Evolutionary conservation across 2,113 vertebrate species (phyloP), one percentile per base, ranked within the genome.

Genomic region (Nothobranchius kuhntae): DNA sequence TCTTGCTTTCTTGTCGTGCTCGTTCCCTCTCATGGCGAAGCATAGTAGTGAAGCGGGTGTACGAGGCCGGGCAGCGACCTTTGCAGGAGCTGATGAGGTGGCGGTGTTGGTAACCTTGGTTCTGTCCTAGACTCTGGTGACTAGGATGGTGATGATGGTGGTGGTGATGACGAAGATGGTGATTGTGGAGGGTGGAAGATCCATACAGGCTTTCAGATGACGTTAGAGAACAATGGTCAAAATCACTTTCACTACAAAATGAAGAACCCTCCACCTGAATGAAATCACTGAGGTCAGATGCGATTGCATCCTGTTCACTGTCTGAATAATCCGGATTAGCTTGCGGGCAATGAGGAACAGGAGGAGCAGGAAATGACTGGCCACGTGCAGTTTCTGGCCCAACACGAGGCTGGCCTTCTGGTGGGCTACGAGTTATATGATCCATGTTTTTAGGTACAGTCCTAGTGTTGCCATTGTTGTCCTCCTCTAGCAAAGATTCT

Each of bases 1-100:
- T 94, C 0, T 79, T 54, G 10, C 69, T 85, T 67, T 96, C 96
- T 38, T 95, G 95, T 48, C 92, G 95, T 12, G 97, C 95, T 69
- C 93, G 91, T 80, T 98, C 95, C 78, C 97, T 90, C 87, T 99
- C 98, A 2, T 99, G 98, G 58, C 95, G 96, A 6, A 96, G 81
- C 98, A 98, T 96, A 13, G 98, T 99, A 61, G 96, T 99, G 59
- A 99, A 98, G 24, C 96, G 95, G 0, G 98, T 99, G 36, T 98
- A 97, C 13, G 97, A 97, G 24, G 98, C 97, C 0, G 98, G 96
- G 70, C 98, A 98, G 38, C 94, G 92, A 58, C 97, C 98, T 87
- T 98, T 98, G 91, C 97, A 98, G 78, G 96, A 95, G 84, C 95
- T 96, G 85, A 97, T 91, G 64, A 96, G 95, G 84, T 99, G 96